These are phyloP conservation scores for Peromyscus eremicus DNA, from an alignment of 2,797 vertebrate species.

Conservation along the genomic window DNA sequence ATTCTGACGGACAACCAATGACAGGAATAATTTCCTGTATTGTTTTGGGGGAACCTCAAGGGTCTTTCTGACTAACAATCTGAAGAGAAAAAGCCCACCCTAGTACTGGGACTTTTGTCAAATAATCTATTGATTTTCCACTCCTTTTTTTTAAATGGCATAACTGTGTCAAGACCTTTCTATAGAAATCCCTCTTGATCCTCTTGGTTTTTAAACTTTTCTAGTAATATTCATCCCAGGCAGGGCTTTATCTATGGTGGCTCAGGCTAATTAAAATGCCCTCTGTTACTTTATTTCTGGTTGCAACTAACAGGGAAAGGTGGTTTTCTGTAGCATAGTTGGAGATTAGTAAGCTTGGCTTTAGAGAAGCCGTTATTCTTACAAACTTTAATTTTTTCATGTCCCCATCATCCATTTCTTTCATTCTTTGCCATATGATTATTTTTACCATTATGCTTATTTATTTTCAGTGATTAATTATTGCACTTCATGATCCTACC, in stretches of 20 bases:
- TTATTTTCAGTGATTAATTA: background rate
- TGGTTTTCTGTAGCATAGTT: conserved; percentile 15
- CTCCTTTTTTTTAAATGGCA: background rate
- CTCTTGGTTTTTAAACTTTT: conserved; percentile 12
- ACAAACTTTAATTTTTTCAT: background rate
- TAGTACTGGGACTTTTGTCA: background rate
- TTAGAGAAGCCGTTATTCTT: background rate
- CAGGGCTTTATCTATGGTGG: background rate
- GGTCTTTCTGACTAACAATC: background rate
- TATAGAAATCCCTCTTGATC: background rate
- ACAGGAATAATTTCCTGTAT: background rate
- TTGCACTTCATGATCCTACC: background rate
- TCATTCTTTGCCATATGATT: background rate
- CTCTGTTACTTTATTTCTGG: background rate
- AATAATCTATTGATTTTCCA: background rate
- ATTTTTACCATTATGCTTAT: background rate
- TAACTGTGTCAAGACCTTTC: background rate
- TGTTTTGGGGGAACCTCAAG: background rate
- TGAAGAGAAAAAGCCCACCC: background rate
- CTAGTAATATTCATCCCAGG: background rate
- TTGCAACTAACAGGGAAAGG: background rate
- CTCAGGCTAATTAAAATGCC: background rate
- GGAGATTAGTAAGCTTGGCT: background rate
- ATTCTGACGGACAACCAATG: background rate
- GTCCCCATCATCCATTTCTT: background rate